Conservation (phyloP, 2,888 invertebrate genomes). For the Rotaria macrura region DNA sequence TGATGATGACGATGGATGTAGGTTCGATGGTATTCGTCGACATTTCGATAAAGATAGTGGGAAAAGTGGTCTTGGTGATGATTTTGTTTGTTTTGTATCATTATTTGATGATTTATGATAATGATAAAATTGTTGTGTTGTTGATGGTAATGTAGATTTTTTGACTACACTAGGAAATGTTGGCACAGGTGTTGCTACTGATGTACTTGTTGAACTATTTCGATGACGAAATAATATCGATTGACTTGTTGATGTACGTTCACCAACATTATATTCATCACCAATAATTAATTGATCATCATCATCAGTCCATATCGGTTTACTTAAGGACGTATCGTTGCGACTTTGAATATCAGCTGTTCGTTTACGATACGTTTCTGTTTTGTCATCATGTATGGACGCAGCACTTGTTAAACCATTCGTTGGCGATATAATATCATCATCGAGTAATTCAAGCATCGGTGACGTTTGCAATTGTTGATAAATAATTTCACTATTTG, state of each 20-base stretch:
- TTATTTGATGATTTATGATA: neutral
- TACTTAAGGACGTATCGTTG: conserved; percentile 18
- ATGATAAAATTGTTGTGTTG: neutral
- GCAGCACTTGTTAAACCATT: neutral
- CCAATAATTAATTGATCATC: conserved; percentile 21
- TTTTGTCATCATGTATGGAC: neutral
- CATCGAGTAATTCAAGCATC: neutral
- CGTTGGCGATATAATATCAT: neutral
- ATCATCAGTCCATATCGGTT: neutral
- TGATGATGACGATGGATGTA: neutral
- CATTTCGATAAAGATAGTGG: neutral
- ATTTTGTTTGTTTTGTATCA: neutral
- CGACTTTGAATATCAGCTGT: neutral
- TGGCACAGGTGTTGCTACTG: neutral
- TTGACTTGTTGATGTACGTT: conserved; percentile 17
- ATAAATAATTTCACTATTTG: neutral
- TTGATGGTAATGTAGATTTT: neutral
- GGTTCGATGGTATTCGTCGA: neutral
- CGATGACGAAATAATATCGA: neutral
- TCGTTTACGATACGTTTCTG: neutral
- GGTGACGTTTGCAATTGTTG: neutral
- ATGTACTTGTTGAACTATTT: conserved; percentile 5
- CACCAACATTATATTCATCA: neutral
- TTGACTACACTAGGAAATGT: neutral
- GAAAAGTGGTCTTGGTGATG: neutral